phyloP scores from a whole-genome alignment of 2,888 invertebrate genomes.

The Lasioglossum morio region DNA sequence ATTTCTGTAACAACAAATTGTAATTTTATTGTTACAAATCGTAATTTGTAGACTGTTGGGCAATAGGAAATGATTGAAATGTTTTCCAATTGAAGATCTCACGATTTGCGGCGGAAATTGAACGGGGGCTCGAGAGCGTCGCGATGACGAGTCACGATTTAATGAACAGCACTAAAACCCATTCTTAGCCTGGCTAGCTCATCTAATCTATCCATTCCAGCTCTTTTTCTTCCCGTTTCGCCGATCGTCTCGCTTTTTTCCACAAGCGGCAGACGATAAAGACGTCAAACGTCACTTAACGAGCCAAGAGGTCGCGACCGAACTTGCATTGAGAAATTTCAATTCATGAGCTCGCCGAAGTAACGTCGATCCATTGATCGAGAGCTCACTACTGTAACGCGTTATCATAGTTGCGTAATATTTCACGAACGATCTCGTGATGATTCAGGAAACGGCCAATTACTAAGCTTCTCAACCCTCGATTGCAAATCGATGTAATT shows the following conservation, averaged over 20 bases:
- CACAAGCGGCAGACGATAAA: constrained; percentile 58
- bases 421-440: constrained; percentile 36
- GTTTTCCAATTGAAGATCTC: neutral
- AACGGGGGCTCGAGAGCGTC: constrained; percentile 34
- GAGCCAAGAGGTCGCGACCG: constrained; percentile 59
- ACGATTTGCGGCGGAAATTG: constrained; percentile 26
- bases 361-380: constrained; percentile 63
- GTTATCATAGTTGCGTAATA: constrained; percentile 58
- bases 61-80: neutral
- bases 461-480: too few species aligned
- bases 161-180: constrained; percentile 52
- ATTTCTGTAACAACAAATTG: too few species aligned
- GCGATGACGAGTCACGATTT: constrained; percentile 53
- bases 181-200: constrained; percentile 53
- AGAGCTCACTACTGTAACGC: constrained; percentile 43
- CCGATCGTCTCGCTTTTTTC: constrained; percentile 41
- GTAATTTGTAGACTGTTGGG: neutral
- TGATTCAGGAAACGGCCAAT: constrained; percentile 14
- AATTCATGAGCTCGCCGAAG: constrained; percentile 59
- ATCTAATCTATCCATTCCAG: constrained; percentile 53
- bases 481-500: neutral
- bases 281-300: constrained; percentile 62
- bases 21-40: too few species aligned
- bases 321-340: constrained; percentile 70
- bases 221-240: constrained; percentile 23